Percentiles rank a stretch among this genome's conserved stretches.
These are phyloP conservation scores for Cheilosia scutellata DNA, from an alignment of 2,888 invertebrate species.

Conservation along the genomic window DNA sequence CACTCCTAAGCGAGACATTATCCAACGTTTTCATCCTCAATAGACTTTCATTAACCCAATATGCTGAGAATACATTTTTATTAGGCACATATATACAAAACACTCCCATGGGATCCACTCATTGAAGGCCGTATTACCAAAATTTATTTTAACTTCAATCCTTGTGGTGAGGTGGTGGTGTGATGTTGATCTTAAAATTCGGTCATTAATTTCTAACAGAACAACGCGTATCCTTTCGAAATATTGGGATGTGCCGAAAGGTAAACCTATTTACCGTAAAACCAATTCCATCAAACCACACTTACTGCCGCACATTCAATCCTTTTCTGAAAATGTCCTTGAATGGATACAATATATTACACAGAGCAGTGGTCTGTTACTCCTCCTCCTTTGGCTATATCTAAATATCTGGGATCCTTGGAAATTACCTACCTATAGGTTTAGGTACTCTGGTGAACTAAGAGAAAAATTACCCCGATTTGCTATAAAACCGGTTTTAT, in stretches of 20 bases:
- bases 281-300: slow-evolving; percentile 69
- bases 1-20: slow-evolving; percentile 41
- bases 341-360: slow-evolving; percentile 37
- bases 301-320: slow-evolving; percentile 35
- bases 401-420: slow-evolving; percentile 3
- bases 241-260: slow-evolving; percentile 65
- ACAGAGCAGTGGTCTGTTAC: slow-evolving; percentile 1
- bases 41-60: slow-evolving; percentile 68
- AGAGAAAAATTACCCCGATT: slow-evolving; percentile 50
- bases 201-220: slow-evolving; percentile 73
- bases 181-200: slow-evolving; percentile 70
- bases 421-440: background rate
- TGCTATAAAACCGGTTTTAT: slow-evolving; percentile 60
- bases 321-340: slow-evolving; percentile 50
- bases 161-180: slow-evolving; percentile 36
- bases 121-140: slow-evolving; percentile 37
- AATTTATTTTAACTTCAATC: slow-evolving; percentile 62
- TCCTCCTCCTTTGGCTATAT: background rate
- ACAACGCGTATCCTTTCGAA: slow-evolving; percentile 62
- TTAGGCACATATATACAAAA: slow-evolving; percentile 42
- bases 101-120: slow-evolving; percentile 42
- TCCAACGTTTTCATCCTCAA: slow-evolving; percentile 45
- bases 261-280: slow-evolving; percentile 71
- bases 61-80: slow-evolving; percentile 60
- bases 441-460: slow-evolving; percentile 10